Conservation (phyloP, 1,140 invertebrate species). For the Agrypnia vestita region DNA sequence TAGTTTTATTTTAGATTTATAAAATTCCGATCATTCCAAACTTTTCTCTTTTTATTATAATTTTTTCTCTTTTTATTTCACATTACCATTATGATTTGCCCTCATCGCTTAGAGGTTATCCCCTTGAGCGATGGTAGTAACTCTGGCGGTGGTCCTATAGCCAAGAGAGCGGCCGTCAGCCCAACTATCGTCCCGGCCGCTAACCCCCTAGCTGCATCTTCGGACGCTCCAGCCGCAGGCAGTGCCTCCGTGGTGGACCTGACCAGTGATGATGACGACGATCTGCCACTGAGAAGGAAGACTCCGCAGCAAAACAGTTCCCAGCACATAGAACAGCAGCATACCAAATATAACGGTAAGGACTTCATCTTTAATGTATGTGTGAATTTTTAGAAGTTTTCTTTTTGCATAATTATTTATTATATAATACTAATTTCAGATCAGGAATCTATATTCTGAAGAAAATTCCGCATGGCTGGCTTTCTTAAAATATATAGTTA, state of each 20-base stretch:
- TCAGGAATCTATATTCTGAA: too few relatives aligned
- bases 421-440: too few relatives aligned
- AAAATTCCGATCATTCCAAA: too few relatives aligned
- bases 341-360: slow-evolving; percentile 56
- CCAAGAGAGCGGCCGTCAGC: slow-evolving; percentile 63
- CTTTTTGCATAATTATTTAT: neutral
- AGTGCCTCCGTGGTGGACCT: slow-evolving; percentile 65
- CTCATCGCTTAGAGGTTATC: slow-evolving; percentile 66
- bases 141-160: slow-evolving; percentile 58
- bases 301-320: slow-evolving; percentile 65
- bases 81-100: slow-evolving; percentile 60
- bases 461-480: too few relatives aligned
- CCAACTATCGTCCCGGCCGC: neutral
- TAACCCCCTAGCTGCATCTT: too few relatives aligned
- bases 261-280: slow-evolving; percentile 71
- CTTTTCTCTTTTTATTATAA: too few relatives aligned
- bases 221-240: slow-evolving; percentile 60
- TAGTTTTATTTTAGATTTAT: too few relatives aligned
- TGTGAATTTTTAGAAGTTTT: neutral
- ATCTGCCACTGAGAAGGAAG: slow-evolving; percentile 69
- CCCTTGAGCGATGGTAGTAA: slow-evolving; percentile 65
- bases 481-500: too few relatives aligned
- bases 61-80: slow-evolving; percentile 20
- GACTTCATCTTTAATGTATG: neutral
- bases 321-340: slow-evolving; percentile 20